Percentiles rank a stretch among this genome's conserved stretches.
These are phyloP conservation scores for Chrysomallon squamiferum DNA, from an alignment of 1,140 invertebrate genomes.

Conservation along the genomic window DNA sequence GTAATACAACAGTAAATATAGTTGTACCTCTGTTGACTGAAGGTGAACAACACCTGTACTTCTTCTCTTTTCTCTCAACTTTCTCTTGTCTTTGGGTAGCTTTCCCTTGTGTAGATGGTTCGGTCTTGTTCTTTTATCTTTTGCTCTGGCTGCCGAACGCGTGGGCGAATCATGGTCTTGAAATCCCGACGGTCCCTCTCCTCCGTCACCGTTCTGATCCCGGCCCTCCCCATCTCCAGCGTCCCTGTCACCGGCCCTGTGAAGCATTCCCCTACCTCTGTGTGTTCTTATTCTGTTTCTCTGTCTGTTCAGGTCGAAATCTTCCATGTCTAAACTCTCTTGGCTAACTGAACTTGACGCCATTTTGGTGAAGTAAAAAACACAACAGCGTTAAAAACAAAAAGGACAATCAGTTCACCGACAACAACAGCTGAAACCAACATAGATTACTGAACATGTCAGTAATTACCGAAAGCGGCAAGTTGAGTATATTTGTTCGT, in stretches of 20 bases:
- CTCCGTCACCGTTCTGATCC: constrained; percentile 40
- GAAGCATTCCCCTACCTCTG: constrained; percentile 65
- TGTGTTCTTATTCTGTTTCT: constrained; percentile 68
- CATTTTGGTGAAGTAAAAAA: constrained; percentile 59
- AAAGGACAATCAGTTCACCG: background rate
- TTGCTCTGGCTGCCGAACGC: constrained; percentile 54
- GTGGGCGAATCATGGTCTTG: constrained; percentile 67
- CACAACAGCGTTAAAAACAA: background rate
- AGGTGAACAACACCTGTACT: constrained; percentile 73
- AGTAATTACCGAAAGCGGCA: background rate
- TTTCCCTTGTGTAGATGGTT: constrained; percentile 70
- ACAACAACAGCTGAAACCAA: background rate
- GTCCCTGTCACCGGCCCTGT: constrained; percentile 32
- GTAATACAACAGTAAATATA: too few relatives aligned
- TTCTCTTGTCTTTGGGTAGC: constrained; percentile 70
- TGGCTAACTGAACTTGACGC: constrained; percentile 74
- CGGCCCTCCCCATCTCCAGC: constrained; percentile 24
- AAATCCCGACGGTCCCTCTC: constrained; percentile 20
- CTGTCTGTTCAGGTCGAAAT: constrained; percentile 68
- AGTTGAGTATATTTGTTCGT: background rate
- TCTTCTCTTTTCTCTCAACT: constrained; percentile 71
- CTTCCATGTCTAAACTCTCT: constrained; percentile 70
- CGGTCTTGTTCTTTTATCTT: constrained; percentile 65
- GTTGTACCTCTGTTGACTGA: constrained; percentile 72
- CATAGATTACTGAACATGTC: background rate